Conservation (phyloP, 37 sponge, comb jelly and placozoan genomes). For the Trichoplax adhaerens region DNA sequence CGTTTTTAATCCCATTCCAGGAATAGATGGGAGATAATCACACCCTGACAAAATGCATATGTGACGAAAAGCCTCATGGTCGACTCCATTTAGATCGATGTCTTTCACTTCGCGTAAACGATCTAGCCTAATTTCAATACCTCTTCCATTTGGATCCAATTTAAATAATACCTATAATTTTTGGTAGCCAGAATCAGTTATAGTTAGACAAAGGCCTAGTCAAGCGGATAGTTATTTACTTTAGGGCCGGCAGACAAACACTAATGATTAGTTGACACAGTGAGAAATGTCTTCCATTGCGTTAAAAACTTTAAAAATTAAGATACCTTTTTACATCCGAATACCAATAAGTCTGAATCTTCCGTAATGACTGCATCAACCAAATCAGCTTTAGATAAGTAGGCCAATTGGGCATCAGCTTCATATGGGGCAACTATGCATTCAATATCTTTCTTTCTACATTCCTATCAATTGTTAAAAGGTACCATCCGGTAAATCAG, state of each 20-base stretch:
- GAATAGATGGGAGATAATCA: conserved; percentile 85
- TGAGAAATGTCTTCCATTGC: too few relatives aligned
- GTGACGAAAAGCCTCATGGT: conserved; percentile 54
- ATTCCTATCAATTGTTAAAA: conserved; percentile 25
- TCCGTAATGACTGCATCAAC: conserved; percentile 83
- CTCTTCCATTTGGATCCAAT: conserved; percentile 74
- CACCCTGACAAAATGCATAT: conserved; percentile 98
- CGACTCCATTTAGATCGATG: conserved; percentile 43
- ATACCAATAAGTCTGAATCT: conserved; percentile 88
- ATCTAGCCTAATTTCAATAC: conserved; percentile 47
- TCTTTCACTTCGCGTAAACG: conserved; percentile 40
- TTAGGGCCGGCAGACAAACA: not conserved
- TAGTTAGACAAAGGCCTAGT: not conserved
- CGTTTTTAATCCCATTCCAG: conserved; percentile 73
- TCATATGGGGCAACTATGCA: conserved; percentile 95
- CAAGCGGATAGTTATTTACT: not conserved
- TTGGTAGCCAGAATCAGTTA: not conserved
- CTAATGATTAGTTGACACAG: not conserved
- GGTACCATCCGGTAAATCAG: not conserved
- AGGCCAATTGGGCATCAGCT: conserved; percentile 95
- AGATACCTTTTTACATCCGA: conserved; percentile 67
- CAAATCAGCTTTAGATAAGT: conserved; percentile 42
- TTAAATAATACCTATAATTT: conserved; percentile 63
- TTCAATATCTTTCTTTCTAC: conserved; percentile 54
- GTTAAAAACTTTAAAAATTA: too few relatives aligned